phyloP scores from a whole-genome alignment of 1,140 invertebrate species.

The Drosophila micromelanica region DNA sequence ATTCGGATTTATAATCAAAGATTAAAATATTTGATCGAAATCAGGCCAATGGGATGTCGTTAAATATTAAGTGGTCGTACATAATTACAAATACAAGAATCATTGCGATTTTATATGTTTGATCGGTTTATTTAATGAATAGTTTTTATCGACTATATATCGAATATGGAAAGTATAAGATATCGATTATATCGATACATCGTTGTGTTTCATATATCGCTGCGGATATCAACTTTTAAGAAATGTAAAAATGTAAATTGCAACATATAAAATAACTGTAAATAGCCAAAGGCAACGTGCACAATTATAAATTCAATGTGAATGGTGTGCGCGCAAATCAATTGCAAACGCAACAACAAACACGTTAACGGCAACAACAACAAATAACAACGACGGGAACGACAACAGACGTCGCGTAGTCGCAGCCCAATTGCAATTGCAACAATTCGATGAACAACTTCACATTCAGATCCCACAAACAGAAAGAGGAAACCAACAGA shows the following conservation, averaged over 20 bases:
- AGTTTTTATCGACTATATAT: constrained; percentile 18
- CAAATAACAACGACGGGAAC: constrained; percentile 51
- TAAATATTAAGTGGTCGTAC: background rate
- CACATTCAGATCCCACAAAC: constrained; percentile 50
- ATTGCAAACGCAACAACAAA: constrained; percentile 51
- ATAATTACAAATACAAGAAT: background rate
- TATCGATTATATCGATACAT: constrained; percentile 48
- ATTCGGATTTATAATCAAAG: background rate
- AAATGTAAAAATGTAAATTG: constrained; percentile 77
- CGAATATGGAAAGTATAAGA: constrained; percentile 6
- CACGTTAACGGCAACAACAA: constrained; percentile 60
- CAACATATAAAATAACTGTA: constrained; percentile 58
- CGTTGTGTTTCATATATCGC: constrained; percentile 39
- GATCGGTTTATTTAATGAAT: background rate
- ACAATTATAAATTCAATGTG: constrained; percentile 46
- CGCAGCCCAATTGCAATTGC: constrained; percentile 70
- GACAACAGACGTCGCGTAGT: constrained; percentile 45
- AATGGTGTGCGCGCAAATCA: constrained; percentile 59
- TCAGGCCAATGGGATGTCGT: background rate
- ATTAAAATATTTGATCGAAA: background rate
- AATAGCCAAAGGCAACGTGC: constrained; percentile 62
- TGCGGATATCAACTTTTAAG: constrained; percentile 71
- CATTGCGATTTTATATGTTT: background rate
- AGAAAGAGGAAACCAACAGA: constrained; percentile 41
- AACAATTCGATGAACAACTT: constrained; percentile 67